Percentiles rank a stretch among this genome's conserved stretches.
phyloP scores from a whole-genome alignment of 2,797 vertebrate genomes.

The Rhinella marina region DNA sequence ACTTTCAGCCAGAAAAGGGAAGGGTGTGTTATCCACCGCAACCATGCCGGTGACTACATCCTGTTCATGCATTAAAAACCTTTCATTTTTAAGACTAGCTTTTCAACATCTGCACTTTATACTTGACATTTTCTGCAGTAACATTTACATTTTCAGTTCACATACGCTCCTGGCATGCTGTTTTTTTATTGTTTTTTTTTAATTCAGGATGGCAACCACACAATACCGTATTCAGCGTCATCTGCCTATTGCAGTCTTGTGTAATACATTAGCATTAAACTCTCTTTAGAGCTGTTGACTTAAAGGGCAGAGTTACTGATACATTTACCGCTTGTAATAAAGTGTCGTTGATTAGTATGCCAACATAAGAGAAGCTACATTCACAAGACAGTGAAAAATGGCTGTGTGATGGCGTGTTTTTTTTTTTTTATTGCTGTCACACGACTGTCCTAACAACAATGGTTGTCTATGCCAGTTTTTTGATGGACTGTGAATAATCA shows the following conservation, averaged over 20 bases:
- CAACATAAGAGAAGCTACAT: too few relatives aligned
- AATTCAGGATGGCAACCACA: not conserved
- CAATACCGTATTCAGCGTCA: not conserved
- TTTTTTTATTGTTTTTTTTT: not conserved
- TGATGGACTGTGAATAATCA: too few relatives aligned
- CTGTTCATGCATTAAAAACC: constrained; percentile 37
- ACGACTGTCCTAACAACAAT: too few relatives aligned
- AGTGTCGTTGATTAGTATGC: not conserved
- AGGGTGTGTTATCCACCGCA: constrained; percentile 32
- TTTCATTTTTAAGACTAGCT: constrained; percentile 41
- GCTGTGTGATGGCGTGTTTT: too few relatives aligned
- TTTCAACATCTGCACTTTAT: constrained; percentile 53
- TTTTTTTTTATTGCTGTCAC: too few relatives aligned
- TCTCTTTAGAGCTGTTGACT: not conserved
- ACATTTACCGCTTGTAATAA: not conserved
- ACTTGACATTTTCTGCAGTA: constrained; percentile 45
- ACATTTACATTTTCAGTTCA: constrained; percentile 52
- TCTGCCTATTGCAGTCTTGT: not conserved
- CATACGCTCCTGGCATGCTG: not conserved
- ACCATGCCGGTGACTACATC: constrained; percentile 35
- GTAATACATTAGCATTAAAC: not conserved
- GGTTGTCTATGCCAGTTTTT: too few relatives aligned
- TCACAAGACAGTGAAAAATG: too few relatives aligned
- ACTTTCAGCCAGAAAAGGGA: constrained; percentile 43
- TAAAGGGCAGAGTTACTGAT: not conserved